Base-by-base conservation (phyloP, 2,113 vertebrate genomes). In the Cyanistes caeruleus region DNA sequence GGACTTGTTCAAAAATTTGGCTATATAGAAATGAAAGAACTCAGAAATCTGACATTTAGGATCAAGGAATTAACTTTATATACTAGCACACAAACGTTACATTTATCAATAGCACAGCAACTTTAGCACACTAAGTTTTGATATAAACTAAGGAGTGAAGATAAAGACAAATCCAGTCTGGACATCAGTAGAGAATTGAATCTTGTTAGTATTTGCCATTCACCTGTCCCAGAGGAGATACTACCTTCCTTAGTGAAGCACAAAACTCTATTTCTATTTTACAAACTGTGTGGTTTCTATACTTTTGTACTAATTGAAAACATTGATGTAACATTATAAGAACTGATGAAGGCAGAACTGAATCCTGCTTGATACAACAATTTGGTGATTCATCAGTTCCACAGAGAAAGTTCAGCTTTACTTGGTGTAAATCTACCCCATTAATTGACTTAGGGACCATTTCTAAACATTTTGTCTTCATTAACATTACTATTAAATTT, bases 101-200 rank as follows among this genome's bases (percentile, higher is more conserved):
- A 56, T 77, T 69, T 59, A 82, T 65, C 41, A 74, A 64, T 2
- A 82, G 65, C 53, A 53, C 33, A 73, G 44, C 39, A 55, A 55
- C 21, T 31, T 75, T 18, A 73, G 44, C 60, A 89, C 48, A 65
- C 24, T 33, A 72, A 60, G 33, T 41, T 65, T 74, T 69, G 51
- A 59, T 21, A 68, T 10, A 77, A 90, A 68, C 21, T 63, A 80
- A 74, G 20, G 24, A 81, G 23, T 37, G 44, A 93, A 78, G 13
- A 70, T 5, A 82, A 88, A 77, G 59, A 77, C 35, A 85, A 88
- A 78, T 74, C 18, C 65, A 78, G 69, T n/a, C 55, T 59, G 25
- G 22, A 60, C 2, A 2, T 51, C n/a, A 49, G 43, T 39, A 68
- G 16, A 76, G 19, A 87, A 65, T 0, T 4, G 2, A 8, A 21